A percentile compares a stretch with the other conserved stretches of the same genome.
Evolutionary conservation across 1,140 invertebrate genomes (phyloP).

Genomic region (Dermatophagoides farinae): DNA sequence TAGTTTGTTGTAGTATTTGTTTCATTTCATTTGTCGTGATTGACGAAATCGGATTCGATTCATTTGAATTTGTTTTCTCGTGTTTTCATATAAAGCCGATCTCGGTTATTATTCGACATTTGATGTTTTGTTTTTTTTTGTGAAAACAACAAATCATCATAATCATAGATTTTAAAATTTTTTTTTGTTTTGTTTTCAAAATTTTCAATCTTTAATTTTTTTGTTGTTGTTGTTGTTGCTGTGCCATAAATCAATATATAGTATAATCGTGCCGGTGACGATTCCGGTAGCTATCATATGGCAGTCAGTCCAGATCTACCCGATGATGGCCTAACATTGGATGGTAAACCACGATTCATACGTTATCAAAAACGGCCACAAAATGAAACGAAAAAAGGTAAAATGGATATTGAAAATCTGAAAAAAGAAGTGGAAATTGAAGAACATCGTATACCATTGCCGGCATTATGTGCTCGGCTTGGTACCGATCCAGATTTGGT

Average conservation of each 20-base stretch:
- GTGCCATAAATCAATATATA: background rate
- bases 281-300: constrained; percentile 68
- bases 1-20: no score
- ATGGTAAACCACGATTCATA: constrained; percentile 44
- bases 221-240: background rate
- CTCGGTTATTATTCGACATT: no score
- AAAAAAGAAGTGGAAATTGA: constrained; percentile 16
- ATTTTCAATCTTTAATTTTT: background rate
- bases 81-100: no score
- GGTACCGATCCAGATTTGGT: constrained; percentile 14
- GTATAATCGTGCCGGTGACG: constrained; percentile 4
- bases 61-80: no score
- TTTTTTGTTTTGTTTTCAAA: background rate
- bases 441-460: constrained; percentile 15
- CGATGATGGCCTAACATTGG: constrained; percentile 79
- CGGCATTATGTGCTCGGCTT: constrained; percentile 9
- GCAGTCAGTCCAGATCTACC: constrained; percentile 64
- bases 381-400: constrained; percentile 1
- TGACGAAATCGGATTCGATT: no score
- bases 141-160: background rate
- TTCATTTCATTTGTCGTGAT: no score
- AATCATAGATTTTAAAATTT: background rate
- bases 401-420: constrained; percentile 14
- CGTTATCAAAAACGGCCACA: background rate
- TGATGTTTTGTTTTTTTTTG: no score